Evolutionary conservation across 2,113 vertebrate species (phyloP).

Genomic region (Rhombomys opimus): DNA sequence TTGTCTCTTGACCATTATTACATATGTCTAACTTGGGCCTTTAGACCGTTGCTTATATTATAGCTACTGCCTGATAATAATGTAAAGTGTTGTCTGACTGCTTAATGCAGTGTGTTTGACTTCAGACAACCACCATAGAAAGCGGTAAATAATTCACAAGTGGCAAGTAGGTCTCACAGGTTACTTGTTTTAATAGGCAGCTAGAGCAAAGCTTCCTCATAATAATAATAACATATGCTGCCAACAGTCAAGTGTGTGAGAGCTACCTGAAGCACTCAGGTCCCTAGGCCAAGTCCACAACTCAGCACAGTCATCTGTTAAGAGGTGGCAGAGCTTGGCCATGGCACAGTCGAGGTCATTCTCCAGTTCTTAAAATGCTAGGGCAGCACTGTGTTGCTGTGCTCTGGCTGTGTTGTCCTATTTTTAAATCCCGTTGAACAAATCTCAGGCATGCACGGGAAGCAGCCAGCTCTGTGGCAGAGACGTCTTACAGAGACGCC

Average conservation of each 20-base stretch:
- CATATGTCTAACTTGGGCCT: neutral
- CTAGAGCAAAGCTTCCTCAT: neutral
- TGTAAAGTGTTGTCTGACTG: slow-evolving; percentile 2
- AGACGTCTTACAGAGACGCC: neutral
- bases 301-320: neutral
- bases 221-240: neutral
- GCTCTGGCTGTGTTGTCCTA: neutral
- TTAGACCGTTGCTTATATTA: neutral
- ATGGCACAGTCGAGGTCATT: neutral
- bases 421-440: neutral
- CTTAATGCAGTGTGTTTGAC: neutral
- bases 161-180: neutral
- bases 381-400: neutral
- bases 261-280: neutral
- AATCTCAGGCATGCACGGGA: neutral
- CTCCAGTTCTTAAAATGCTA: neutral
- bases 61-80: neutral
- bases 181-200: neutral
- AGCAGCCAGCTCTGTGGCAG: neutral
- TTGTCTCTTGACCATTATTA: neutral
- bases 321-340: neutral
- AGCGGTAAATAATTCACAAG: slow-evolving; percentile 25
- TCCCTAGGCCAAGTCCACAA: neutral
- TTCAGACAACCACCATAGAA: neutral
- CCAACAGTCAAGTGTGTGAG: neutral